Percentiles rank a stretch among this genome's conserved stretches.
Conservation (phyloP, 37 sponge, comb jelly and placozoan genomes). For the Hexactinellida sp. region DNA sequence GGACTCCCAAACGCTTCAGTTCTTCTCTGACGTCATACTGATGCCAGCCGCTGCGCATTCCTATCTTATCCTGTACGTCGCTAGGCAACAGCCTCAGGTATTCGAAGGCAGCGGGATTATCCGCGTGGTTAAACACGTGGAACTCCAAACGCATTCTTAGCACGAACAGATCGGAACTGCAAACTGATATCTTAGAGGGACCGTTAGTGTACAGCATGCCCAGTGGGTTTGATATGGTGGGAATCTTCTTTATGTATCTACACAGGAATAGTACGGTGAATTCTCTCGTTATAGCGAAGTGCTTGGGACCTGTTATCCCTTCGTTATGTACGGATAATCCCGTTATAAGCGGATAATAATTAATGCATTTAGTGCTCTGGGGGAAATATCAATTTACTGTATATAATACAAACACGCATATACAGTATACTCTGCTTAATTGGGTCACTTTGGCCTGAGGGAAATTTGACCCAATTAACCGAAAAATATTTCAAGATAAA, state of each 20-base stretch:
- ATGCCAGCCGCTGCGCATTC: not conserved
- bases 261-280: not conserved
- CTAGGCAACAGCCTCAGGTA: conserved; percentile 27
- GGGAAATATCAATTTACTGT: too few relatives aligned
- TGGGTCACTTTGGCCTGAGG: too few relatives aligned
- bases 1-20: not conserved
- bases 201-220: not conserved
- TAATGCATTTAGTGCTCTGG: too few relatives aligned
- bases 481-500: too few relatives aligned
- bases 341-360: too few relatives aligned
- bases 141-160: conserved; percentile 23
- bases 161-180: not conserved
- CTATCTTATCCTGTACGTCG: not conserved
- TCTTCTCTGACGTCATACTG: not conserved
- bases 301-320: too few relatives aligned
- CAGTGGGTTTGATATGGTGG: not conserved
- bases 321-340: too few relatives aligned
- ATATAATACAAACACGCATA: too few relatives aligned
- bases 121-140: conserved; percentile 29
- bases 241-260: not conserved
- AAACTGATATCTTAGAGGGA: not conserved
- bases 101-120: conserved; percentile 35
- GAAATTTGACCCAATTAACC: too few relatives aligned
- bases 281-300: too few relatives aligned
- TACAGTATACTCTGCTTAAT: too few relatives aligned